Percentiles rank a stretch among this genome's conserved stretches.
phyloP scores from a whole-genome alignment of 2,888 invertebrate genomes.

The Eudasyphora cyanicolor region DNA sequence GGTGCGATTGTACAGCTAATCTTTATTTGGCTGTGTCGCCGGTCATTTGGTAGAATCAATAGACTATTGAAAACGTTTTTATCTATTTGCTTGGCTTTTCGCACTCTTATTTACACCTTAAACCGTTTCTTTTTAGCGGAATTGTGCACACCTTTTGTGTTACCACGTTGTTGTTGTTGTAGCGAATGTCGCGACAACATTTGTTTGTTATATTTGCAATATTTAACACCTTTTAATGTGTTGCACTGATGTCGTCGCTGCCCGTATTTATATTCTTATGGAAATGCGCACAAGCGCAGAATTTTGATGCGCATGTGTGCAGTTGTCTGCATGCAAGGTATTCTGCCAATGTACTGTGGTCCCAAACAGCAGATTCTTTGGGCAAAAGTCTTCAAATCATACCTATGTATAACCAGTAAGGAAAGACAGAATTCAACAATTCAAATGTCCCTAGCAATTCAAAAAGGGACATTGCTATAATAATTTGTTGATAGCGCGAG shows the following conservation, averaged over 20 bases:
- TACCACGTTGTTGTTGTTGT: neutral
- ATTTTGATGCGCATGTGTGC: too few relatives aligned
- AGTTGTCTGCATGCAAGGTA: too few relatives aligned
- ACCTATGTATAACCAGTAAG: too few relatives aligned
- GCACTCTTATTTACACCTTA: neutral
- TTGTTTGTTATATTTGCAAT: constrained; percentile 48
- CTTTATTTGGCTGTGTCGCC: neutral
- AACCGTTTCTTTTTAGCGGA: neutral
- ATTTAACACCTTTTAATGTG: constrained; percentile 57
- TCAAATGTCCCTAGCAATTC: too few relatives aligned
- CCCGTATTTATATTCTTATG: neutral
- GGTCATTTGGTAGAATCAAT: neutral
- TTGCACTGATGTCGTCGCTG: constrained; percentile 19
- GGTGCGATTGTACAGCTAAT: too few relatives aligned
- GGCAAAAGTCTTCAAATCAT: too few relatives aligned
- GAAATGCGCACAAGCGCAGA: too few relatives aligned
- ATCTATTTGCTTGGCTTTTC: neutral
- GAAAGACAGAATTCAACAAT: too few relatives aligned
- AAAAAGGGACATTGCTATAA: too few relatives aligned
- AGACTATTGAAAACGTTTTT: neutral
- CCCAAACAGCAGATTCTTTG: too few relatives aligned
- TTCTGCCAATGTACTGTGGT: too few relatives aligned
- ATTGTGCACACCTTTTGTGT: neutral
- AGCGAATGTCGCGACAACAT: neutral
- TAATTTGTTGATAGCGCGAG: too few relatives aligned